These are phyloP conservation scores for Cataglyphis rosenhaueri DNA, from an alignment of 2,888 invertebrate genomes.

Conservation along the genomic window DNA sequence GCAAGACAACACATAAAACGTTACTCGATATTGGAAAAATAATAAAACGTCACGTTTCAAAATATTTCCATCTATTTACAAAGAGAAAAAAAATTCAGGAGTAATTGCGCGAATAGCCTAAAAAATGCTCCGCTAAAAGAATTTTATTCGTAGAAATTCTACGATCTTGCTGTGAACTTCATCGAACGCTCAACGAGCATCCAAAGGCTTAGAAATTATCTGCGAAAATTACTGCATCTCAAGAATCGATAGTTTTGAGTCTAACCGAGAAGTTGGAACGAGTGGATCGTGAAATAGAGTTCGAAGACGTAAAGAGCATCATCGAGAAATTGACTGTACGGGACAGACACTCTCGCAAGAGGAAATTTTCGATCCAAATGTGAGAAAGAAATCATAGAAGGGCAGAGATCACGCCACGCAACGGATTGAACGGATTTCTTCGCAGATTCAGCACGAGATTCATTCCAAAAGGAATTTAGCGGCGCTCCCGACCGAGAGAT, in stretches of 20 bases:
- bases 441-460: conserved; percentile 24
- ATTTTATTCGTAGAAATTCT: conserved; percentile 17
- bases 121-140: not conserved
- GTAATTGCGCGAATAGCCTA: not conserved
- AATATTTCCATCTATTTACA: conserved; percentile 31
- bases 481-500: conserved; percentile 10
- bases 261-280: not conserved
- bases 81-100: not conserved
- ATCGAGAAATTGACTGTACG: not conserved
- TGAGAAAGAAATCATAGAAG: conserved; percentile 22
- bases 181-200: not conserved
- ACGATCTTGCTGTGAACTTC: not conserved
- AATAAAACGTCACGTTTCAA: conserved; percentile 13
- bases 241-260: not conserved
- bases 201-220: not conserved
- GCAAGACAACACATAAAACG: conserved; percentile 30
- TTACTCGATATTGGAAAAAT: conserved; percentile 44
- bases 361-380: not conserved
- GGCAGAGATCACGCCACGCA: conserved; percentile 29
- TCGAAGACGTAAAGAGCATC: not conserved
- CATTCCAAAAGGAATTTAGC: conserved; percentile 30
- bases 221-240: not conserved
- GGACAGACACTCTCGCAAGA: not conserved
- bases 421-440: conserved; percentile 42
- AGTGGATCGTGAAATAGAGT: not conserved